Evolutionary conservation across 2,888 invertebrate species (phyloP), one percentile per base, ranked within the genome.

Genomic region (Apotomis capreana): DNA sequence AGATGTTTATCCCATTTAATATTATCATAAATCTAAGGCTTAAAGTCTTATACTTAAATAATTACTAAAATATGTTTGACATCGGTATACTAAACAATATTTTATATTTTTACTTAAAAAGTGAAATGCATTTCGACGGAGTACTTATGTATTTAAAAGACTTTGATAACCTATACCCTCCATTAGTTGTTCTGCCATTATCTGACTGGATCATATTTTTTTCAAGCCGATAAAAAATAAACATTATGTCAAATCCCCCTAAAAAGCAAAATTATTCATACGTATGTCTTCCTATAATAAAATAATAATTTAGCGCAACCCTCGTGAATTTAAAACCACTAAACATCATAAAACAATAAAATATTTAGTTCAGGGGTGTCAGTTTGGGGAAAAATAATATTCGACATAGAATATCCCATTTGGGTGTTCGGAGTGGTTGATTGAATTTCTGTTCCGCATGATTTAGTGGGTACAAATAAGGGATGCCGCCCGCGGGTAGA

Each of bases 361-460:
- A 70, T 65, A 70, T 64, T 62, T 65, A 61, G 63, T 64, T 64
- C 59, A 68, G 37, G 51, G 46, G 54, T 70, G 70, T 68, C 65
- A 60, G 12, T 69, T 64, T 46, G 59, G 54, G 57, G 64, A 70
- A 65, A 59, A 70, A 70, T 59, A 54, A 65, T 70, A 65, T 70
- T 70, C 59, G 36, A 26, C 60, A 65, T 59, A 52, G 60, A 55
- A 70, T 70, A 54, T 60, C 64, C 37, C 64, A 54, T 69, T 69
- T 44, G 44, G 61, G 80, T 79, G 81, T 79, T 80, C 79, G 58
- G 79, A 82, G 83, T 78, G 80, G 79, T 81, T 84, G 86, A 90
- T 89, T 88, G 86, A 89, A 89, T 89, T 88, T 87, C 84, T 79
- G 80, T 84, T 83, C 81, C 83, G 81, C 82, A 85, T 89, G 89